phyloP scores from a whole-genome alignment of 2,113 vertebrate genomes.

The Grantiella picta region DNA sequence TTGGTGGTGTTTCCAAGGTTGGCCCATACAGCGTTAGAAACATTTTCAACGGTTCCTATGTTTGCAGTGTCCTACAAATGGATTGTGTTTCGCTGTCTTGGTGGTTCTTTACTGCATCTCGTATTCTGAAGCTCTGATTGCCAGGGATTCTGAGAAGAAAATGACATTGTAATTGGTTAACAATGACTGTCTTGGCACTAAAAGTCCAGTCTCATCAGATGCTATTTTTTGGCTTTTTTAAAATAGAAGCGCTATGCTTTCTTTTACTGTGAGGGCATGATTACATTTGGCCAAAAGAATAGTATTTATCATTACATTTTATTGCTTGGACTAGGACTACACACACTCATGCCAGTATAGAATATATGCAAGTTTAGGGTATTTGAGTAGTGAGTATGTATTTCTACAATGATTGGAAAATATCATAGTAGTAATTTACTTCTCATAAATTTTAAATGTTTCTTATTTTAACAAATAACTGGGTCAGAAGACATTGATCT shows the following conservation, averaged over 20 bases:
- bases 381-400: background rate
- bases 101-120: background rate
- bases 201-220: background rate
- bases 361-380: background rate
- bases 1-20: background rate
- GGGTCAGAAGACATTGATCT: background rate
- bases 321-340: background rate
- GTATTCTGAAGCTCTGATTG: background rate
- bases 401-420: background rate
- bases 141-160: background rate
- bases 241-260: background rate
- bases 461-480: background rate
- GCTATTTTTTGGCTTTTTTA: background rate
- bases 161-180: background rate
- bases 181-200: background rate
- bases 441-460: background rate
- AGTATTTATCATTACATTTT: background rate
- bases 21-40: background rate
- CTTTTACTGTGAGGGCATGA: background rate
- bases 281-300: background rate
- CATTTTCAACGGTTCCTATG: background rate
- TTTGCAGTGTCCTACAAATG: background rate
- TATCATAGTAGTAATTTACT: background rate
- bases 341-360: background rate
- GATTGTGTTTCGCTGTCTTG: background rate